Evolutionary conservation across 2,113 vertebrate genomes (phyloP).

Genomic region (Etheostoma cragini): DNA sequence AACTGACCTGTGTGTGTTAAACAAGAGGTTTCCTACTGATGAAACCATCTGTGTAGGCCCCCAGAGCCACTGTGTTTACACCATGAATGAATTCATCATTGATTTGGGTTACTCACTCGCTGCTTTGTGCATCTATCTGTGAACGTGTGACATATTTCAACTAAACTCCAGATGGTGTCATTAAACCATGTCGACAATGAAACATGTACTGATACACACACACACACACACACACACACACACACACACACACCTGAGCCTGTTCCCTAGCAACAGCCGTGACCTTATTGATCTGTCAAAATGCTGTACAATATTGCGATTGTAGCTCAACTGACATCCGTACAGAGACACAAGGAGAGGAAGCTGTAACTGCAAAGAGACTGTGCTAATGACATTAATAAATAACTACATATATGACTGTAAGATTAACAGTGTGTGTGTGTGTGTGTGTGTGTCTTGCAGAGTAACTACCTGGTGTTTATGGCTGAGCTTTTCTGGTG

Average conservation of each 20-base stretch:
- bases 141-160: slow-evolving; percentile 39
- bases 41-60: slow-evolving; percentile 6
- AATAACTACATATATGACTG: background rate
- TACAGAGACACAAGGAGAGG: slow-evolving; percentile 19
- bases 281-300: slow-evolving; percentile 55
- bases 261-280: slow-evolving; percentile 69
- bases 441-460: slow-evolving; percentile 54
- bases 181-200: slow-evolving; percentile 42
- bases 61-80: slow-evolving; percentile 30
- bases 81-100: slow-evolving; percentile 21
- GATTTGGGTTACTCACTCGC: background rate
- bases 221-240: slow-evolving; percentile 8
- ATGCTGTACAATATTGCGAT: slow-evolving; percentile 11
- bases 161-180: slow-evolving; percentile 59
- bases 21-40: slow-evolving; percentile 12
- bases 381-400: background rate
- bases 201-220: background rate
- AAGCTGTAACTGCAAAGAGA: background rate
- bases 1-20: background rate
- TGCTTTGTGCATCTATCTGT: slow-evolving; percentile 19
- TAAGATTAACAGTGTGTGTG: slow-evolving; percentile 26
- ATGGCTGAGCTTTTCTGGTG: slow-evolving; percentile 99
- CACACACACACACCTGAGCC: slow-evolving; percentile 32
- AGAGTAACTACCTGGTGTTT: slow-evolving; percentile 99
- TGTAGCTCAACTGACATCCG: slow-evolving; percentile 12